Base-by-base conservation (phyloP, 2,113 vertebrate species). In the Zeus faber region DNA sequence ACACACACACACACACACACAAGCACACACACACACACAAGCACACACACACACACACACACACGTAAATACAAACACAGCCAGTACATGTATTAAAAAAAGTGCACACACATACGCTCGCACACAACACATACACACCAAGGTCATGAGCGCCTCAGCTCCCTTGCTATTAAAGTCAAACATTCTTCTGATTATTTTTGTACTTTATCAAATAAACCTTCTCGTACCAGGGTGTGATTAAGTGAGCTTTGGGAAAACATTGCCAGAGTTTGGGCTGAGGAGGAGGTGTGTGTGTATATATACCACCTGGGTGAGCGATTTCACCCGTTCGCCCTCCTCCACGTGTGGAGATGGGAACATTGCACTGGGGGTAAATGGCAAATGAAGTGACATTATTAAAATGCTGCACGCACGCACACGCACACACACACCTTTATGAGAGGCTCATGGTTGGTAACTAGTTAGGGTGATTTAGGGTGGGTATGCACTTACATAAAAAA, bases 1-100 rank as follows among this genome's bases (percentile, higher is more conserved):
- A n/a, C 40, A 18, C 10, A 18, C 50, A 24, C 49, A 51, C 49
- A 33, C 37, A 20, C 47, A n/a, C n/a, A n/a, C n/a, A 22, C 9
- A 45, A 20, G 9, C 18, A 45, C 18, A 13, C 23, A 16, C 5
- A n/a, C n/a, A n/a, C n/a, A n/a, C n/a, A n/a, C n/a, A n/a, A 17
- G 6, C 59, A 67, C 58, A 49, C 7, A 39, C 43, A 39, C 43
- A 39, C 40, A 18, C 10, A 18, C 50, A 24, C 49, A 51, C 49
- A 33, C 37, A 20, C 47, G n/a, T n/a, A 18, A 46, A 26, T 18
- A 53, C 48, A 17, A 14, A 45, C 41, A 45, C 55, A 47, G 13
- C 31, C 13, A 33, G 2, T 6, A 33, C 29, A 7, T 33, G 29
- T 33, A 33, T 11, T 10, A 33, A 33, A 10, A 33, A 33, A 33